phyloP scores from a whole-genome alignment of 2,888 invertebrate species.

The Choreutis nemorana region DNA sequence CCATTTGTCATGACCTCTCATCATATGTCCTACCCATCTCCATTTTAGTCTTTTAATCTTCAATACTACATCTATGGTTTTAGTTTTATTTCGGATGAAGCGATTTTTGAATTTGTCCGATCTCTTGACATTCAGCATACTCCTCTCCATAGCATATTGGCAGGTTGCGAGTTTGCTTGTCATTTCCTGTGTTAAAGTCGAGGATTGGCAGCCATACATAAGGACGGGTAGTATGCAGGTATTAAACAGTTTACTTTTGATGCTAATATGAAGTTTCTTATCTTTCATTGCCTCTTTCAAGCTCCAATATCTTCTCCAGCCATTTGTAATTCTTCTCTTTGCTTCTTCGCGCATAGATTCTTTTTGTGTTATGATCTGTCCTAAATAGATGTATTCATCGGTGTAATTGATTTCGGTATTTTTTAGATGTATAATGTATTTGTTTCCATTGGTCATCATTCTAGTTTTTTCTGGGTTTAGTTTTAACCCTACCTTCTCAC shows the following conservation, averaged over 20 bases:
- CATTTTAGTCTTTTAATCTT: slow-evolving; percentile 6
- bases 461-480: no score
- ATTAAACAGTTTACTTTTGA: slow-evolving; percentile 9
- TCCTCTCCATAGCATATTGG: slow-evolving; percentile 9
- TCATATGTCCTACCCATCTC: slow-evolving; percentile 7
- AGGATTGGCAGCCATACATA: slow-evolving; percentile 8
- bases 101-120: slow-evolving; percentile 3
- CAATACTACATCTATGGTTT: not conserved
- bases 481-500: no score
- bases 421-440: no score
- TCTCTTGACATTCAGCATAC: slow-evolving; percentile 7
- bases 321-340: slow-evolving; percentile 2
- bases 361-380: no score
- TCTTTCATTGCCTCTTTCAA: slow-evolving; percentile 6
- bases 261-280: slow-evolving; percentile 5
- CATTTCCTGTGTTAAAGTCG: slow-evolving; percentile 5
- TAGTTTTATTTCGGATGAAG: not conserved
- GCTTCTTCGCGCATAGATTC: slow-evolving; percentile 1
- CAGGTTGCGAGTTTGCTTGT: slow-evolving; percentile 5
- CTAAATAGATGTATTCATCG: no score
- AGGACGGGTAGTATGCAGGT: slow-evolving; percentile 9
- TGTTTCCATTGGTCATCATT: no score
- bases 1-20: slow-evolving; percentile 9
- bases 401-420: no score
- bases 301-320: slow-evolving; percentile 5